These are phyloP conservation scores for Sialis lutaria DNA, from an alignment of 2,888 invertebrate genomes.

Conservation along the genomic window DNA sequence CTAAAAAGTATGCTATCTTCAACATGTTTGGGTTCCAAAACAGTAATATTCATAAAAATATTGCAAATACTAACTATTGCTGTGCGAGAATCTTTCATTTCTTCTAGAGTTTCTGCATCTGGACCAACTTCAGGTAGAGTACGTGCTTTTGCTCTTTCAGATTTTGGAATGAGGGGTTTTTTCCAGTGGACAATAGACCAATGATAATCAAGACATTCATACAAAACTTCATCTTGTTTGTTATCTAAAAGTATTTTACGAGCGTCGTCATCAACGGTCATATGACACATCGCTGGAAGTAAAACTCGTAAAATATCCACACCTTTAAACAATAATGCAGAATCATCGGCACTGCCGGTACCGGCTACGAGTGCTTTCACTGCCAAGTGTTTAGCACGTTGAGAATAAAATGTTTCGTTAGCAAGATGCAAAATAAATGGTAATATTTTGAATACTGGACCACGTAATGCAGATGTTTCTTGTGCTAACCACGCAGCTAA, in stretches of 20 bases:
- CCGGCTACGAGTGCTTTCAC: conserved; percentile 22
- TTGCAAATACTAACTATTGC: conserved; percentile 83
- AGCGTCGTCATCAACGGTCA: conserved; percentile 80
- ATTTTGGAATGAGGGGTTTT: conserved; percentile 62
- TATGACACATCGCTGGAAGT: conserved; percentile 77
- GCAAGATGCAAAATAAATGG: conserved; percentile 67
- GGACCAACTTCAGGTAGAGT: conserved; percentile 61
- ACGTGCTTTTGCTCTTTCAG: conserved; percentile 57
- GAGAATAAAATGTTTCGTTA: conserved; percentile 67
- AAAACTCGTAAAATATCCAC: conserved; percentile 64
- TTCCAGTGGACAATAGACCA: conserved; percentile 79
- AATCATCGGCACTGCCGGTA: conserved; percentile 20
- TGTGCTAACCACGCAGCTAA: conserved; percentile 81
- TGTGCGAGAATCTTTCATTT: conserved; percentile 68
- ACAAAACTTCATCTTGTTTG: conserved; percentile 64
- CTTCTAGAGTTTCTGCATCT: conserved; percentile 54
- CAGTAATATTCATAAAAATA: conserved; percentile 82
- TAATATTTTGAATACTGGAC: conserved; percentile 61
- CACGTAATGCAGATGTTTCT: conserved; percentile 75
- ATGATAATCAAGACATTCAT: conserved; percentile 64
- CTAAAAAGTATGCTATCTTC: conserved; percentile 62
- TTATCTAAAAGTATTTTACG: conserved; percentile 59
- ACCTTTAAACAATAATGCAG: conserved; percentile 7
- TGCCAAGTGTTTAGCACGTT: conserved; percentile 44
- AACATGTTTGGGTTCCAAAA: conserved; percentile 68